Conservation (phyloP, 2,113 vertebrate species). For the Podarcis cretensis region DNA sequence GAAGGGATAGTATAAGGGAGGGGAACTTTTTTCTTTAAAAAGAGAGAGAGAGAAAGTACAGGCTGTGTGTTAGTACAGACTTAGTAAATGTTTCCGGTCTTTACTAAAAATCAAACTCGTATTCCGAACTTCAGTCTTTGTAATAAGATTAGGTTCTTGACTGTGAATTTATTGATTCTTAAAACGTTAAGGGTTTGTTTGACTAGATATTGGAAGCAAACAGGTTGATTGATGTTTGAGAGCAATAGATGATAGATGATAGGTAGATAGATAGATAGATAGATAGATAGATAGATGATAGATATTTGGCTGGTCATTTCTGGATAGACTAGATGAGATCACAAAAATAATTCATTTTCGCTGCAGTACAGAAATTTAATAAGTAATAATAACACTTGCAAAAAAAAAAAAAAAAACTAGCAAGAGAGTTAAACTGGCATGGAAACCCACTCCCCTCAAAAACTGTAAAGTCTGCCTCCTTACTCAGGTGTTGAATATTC, state of each 20-base stretch:
- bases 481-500: too few relatives aligned
- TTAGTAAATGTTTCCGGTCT: neutral
- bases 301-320: too few relatives aligned
- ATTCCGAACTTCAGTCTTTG: neutral
- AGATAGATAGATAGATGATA: too few relatives aligned
- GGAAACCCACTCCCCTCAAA: neutral
- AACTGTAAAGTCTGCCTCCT: too few relatives aligned
- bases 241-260: neutral
- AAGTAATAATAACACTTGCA: too few relatives aligned
- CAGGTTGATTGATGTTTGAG: neutral
- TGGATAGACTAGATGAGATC: neutral
- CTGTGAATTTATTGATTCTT: neutral
- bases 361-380: neutral
- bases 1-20: neutral
- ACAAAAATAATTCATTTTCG: neutral
- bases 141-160: neutral
- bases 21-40: neutral
- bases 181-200: too few relatives aligned
- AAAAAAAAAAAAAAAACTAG: neutral
- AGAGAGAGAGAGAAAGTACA: neutral
- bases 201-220: neutral
- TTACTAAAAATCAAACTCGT: neutral
- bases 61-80: neutral
- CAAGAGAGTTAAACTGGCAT: neutral
- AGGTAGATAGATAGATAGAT: too few relatives aligned